Conservation (phyloP, 2,797 vertebrate species). For the Siniperca scherzeri region DNA sequence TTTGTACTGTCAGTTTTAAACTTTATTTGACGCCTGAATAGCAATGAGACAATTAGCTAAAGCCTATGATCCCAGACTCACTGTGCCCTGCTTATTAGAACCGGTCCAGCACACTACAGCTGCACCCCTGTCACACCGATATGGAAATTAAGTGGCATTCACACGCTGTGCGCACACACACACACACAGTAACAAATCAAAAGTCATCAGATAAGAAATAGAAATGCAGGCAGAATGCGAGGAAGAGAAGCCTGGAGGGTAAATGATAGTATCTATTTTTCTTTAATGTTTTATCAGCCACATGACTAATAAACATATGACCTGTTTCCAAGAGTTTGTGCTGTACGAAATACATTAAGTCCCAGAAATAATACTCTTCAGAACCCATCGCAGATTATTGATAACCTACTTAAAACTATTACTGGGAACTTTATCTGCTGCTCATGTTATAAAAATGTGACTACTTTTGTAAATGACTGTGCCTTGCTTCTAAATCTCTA, state of each 20-base stretch:
- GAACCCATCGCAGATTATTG: conserved; percentile 13
- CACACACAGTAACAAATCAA: conserved; percentile 32
- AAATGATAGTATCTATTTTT: conserved; percentile 27
- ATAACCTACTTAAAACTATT: not conserved
- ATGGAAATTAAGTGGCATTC: conserved; percentile 48
- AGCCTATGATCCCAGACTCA: conserved; percentile 63
- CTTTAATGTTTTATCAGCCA: conserved; percentile 42
- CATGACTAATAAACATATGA: conserved; percentile 41
- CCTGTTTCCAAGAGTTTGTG: conserved; percentile 36
- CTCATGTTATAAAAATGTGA: conserved; percentile 11
- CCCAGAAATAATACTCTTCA: not conserved
- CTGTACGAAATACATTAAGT: not conserved
- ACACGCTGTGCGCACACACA: not conserved
- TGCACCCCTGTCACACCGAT: conserved; percentile 46
- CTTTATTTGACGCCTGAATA: conserved; percentile 40
- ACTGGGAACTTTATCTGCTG: not conserved
- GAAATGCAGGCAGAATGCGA: not conserved
- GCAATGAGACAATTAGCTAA: conserved; percentile 65
- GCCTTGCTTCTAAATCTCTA: not conserved
- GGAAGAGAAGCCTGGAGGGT: conserved; percentile 26
- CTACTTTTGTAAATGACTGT: not conserved
- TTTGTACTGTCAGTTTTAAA: conserved; percentile 34
- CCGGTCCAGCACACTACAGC: conserved; percentile 33
- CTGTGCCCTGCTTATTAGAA: conserved; percentile 52
- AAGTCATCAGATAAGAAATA: conserved; percentile 50